phyloP scores from a whole-genome alignment of 1,140 invertebrate genomes.

The Sitobion miscanthi region DNA sequence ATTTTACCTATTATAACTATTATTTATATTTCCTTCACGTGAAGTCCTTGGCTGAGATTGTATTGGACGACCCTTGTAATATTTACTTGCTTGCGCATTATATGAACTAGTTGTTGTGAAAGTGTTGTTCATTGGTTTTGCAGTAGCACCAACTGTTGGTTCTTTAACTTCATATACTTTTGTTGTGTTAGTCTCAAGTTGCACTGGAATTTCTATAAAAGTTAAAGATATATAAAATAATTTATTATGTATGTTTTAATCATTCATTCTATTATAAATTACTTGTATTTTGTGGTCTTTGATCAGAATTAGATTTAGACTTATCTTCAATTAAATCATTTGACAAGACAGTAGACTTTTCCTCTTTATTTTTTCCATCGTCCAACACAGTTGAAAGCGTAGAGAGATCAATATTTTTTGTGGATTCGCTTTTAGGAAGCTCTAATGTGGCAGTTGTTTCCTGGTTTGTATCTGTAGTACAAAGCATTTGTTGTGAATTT shows the following conservation, averaged over 20 bases:
- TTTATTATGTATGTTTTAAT: background rate
- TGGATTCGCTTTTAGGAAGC: background rate
- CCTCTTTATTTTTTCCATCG: conserved; percentile 5
- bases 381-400: conserved; percentile 12
- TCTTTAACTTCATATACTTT: conserved; percentile 42
- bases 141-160: background rate
- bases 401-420: conserved; percentile 36
- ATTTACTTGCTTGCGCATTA: conserved; percentile 13
- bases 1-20: conserved; percentile 39
- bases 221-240: background rate
- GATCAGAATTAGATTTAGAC: background rate
- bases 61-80: conserved; percentile 46
- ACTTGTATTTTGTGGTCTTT: conserved; percentile 12
- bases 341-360: background rate
- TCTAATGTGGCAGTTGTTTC: background rate
- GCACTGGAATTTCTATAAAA: background rate
- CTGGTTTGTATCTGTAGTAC: background rate
- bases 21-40: conserved; percentile 28
- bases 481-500: background rate
- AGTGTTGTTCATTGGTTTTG: background rate
- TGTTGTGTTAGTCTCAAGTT: background rate
- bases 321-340: background rate
- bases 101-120: background rate
- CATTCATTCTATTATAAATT: background rate
- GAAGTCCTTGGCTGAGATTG: conserved; percentile 36